Conservation (phyloP, 92 coral and sea anemone genomes). For the Epizoanthus stellaris region DNA sequence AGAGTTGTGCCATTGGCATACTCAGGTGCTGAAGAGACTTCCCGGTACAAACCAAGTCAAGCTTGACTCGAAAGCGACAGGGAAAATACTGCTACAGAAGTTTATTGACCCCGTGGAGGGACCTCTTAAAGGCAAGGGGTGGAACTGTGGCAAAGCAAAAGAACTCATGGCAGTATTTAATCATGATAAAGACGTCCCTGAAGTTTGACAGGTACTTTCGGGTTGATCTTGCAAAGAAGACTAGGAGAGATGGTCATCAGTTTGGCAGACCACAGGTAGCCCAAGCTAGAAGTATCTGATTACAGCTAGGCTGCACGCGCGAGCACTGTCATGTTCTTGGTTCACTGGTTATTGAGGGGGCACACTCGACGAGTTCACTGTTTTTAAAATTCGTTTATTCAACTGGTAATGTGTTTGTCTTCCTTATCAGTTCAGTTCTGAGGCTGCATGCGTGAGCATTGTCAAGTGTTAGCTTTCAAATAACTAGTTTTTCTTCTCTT, state of each 20-base stretch:
- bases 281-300: too few relatives aligned
- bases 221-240: not conserved
- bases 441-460: too few relatives aligned
- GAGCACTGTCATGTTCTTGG: too few relatives aligned
- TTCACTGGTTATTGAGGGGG: too few relatives aligned
- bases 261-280: too few relatives aligned
- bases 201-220: not conserved
- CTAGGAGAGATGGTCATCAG: not conserved
- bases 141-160: slow-evolving; percentile 72
- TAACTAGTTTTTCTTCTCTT: too few relatives aligned
- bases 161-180: slow-evolving; percentile 23
- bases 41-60: not conserved
- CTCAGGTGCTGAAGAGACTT: slow-evolving; percentile 32
- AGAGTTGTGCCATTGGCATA: slow-evolving; percentile 74
- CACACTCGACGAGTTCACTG: too few relatives aligned
- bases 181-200: not conserved
- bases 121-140: slow-evolving; percentile 63
- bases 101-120: slow-evolving; percentile 61
- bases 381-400: too few relatives aligned
- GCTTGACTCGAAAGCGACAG: slow-evolving; percentile 46
- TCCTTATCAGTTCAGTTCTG: too few relatives aligned
- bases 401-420: too few relatives aligned
- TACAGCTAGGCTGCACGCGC: too few relatives aligned
- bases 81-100: slow-evolving; percentile 57
- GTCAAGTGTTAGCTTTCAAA: too few relatives aligned